Conservation (phyloP, 2,888 invertebrate species). For the Acleris sparsana region DNA sequence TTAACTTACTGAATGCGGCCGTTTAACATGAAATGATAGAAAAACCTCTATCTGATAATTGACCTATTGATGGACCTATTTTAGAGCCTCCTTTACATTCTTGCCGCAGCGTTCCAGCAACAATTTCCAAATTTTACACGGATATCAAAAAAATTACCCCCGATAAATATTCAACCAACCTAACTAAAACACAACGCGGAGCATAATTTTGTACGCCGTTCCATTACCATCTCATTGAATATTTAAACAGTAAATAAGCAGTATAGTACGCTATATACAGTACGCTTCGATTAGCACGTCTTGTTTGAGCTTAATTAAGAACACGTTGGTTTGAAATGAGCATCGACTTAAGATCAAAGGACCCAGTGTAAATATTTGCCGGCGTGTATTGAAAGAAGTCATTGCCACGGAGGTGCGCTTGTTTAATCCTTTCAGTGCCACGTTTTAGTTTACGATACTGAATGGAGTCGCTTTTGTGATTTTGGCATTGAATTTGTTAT, state of each 20-base stretch:
- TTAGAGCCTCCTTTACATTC: no score
- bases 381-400: slow-evolving; percentile 77
- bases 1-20: no score
- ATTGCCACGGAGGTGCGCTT: slow-evolving; percentile 57
- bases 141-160: no score
- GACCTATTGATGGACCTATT: no score
- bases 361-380: slow-evolving; percentile 72
- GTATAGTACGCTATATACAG: slow-evolving; percentile 34
- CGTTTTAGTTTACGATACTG: no score
- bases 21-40: no score
- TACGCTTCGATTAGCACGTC: slow-evolving; percentile 66
- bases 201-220: slow-evolving; percentile 30
- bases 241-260: slow-evolving; percentile 36
- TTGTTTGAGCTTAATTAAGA: slow-evolving; percentile 82
- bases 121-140: no score
- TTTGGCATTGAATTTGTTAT: no score
- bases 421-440: slow-evolving; percentile 1
- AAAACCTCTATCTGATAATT: no score
- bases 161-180: slow-evolving; percentile 1
- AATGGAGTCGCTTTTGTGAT: no score
- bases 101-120: no score
- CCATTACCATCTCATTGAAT: slow-evolving; percentile 37
- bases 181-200: slow-evolving; percentile 14
- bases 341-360: slow-evolving; percentile 75
- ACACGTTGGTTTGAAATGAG: slow-evolving; percentile 70